Percentiles rank a stretch among this genome's conserved stretches.
These are phyloP conservation scores for Perizoma flavofasciatum DNA, from an alignment of 2,888 invertebrate species.

Conservation along the genomic window DNA sequence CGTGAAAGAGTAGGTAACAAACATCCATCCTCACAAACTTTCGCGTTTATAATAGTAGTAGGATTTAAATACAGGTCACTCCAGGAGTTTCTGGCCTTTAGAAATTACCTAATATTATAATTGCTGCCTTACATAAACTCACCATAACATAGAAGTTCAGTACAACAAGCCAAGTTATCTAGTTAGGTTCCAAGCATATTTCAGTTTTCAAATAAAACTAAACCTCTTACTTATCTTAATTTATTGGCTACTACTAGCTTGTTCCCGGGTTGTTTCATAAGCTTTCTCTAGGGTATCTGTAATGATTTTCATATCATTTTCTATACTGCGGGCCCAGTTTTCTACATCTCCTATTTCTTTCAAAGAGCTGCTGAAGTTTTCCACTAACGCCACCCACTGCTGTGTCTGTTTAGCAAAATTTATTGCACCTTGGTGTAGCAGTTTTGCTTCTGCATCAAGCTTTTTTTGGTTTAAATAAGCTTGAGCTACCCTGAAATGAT, in stretches of 20 bases:
- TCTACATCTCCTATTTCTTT: slow-evolving; percentile 99
- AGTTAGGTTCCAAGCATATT: no score
- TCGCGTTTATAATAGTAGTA: no score
- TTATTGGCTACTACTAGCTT: slow-evolving; percentile 56
- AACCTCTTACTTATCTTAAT: neutral
- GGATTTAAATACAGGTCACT: no score
- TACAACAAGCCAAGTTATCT: no score
- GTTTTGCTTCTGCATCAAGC: slow-evolving; percentile 98
- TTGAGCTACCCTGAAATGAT: slow-evolving; percentile 92
- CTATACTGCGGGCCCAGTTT: slow-evolving; percentile 99
- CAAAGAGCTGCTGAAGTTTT: slow-evolving; percentile 92
- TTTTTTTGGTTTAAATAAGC: slow-evolving; percentile 99
- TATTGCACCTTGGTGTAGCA: slow-evolving; percentile 95
- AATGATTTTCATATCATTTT: slow-evolving; percentile 96
- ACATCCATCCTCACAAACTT: no score
- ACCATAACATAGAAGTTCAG: no score
- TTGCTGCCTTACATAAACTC: no score
- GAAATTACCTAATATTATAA: no score
- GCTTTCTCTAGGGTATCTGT: slow-evolving; percentile 96
- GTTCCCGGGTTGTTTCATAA: slow-evolving; percentile 88
- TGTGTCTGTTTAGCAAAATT: slow-evolving; percentile 98
- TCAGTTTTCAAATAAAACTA: neutral
- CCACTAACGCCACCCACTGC: slow-evolving; percentile 97
- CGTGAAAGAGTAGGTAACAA: no score
- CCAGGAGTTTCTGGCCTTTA: no score